A percentile compares a stretch with the other conserved stretches of the same genome.
Evolutionary conservation across 2,888 invertebrate species (phyloP).

Genomic region (Aethes cnicana): DNA sequence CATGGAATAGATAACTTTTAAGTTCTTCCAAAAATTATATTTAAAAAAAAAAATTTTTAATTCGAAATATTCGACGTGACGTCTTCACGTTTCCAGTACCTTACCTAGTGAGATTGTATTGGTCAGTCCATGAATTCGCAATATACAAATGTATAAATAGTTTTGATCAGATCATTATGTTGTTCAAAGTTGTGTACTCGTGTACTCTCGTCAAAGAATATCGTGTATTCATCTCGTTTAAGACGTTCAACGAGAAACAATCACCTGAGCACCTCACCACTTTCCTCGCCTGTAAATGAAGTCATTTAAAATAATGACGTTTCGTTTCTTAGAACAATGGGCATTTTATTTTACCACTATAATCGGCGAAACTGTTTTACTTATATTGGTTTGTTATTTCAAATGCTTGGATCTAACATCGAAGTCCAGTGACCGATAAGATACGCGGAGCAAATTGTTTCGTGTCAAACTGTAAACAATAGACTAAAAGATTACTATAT

Average conservation of each 20-base stretch:
- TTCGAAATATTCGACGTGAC: too few species aligned
- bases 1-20: too few species aligned
- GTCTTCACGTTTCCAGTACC: too few species aligned
- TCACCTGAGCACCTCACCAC: background rate
- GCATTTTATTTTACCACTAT: conserved; percentile 14
- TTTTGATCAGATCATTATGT: too few species aligned
- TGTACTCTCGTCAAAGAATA: background rate
- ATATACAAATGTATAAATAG: too few species aligned
- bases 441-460: conserved; percentile 17
- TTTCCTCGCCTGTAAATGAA: conserved; percentile 8
- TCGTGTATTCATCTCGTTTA: background rate
- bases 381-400: conserved; percentile 23
- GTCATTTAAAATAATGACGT: conserved; percentile 23
- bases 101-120: too few species aligned
- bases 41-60: too few species aligned
- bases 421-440: conserved; percentile 19
- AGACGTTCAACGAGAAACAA: background rate
- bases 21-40: too few species aligned
- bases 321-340: conserved; percentile 24
- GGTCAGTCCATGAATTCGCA: too few species aligned
- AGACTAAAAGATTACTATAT: too few species aligned
- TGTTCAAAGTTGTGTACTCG: too few species aligned
- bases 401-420: conserved; percentile 19
- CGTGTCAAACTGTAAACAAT: conserved; percentile 2
- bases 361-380: conserved; percentile 16